Evolutionary conservation across 2,888 invertebrate species (phyloP).

Genomic region (Noctua janthe): DNA sequence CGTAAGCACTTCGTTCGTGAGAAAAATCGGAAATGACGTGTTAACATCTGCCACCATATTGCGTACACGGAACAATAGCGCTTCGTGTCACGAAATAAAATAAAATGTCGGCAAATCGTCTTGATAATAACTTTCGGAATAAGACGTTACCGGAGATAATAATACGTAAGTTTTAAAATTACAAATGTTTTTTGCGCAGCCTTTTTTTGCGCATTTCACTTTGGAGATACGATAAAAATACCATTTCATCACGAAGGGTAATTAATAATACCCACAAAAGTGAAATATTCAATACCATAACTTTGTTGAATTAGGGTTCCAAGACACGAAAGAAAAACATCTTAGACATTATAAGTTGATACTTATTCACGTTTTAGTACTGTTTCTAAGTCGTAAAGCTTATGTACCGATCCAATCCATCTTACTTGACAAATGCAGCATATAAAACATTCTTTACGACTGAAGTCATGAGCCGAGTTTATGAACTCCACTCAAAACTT

Average conservation of each 20-base stretch:
- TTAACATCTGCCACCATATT: constrained; percentile 60
- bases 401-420: constrained; percentile 26
- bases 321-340: constrained; percentile 23
- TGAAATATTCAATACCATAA: neutral
- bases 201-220: neutral
- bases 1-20: neutral
- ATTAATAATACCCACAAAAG: neutral
- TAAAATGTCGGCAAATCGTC: constrained; percentile 57
- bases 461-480: constrained; percentile 34
- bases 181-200: neutral
- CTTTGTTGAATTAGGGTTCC: constrained; percentile 4
- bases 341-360: constrained; percentile 7
- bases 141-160: neutral
- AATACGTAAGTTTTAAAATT: neutral
- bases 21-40: constrained; percentile 39
- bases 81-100: constrained; percentile 55
- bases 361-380: constrained; percentile 40
- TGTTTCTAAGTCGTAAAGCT: constrained; percentile 39
- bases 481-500: constrained; percentile 47
- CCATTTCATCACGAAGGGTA: neutral
- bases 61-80: constrained; percentile 53
- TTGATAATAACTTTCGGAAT: constrained; percentile 37
- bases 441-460: constrained; percentile 47
- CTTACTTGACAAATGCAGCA: constrained; percentile 40
- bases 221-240: neutral